Evolutionary conservation across 2,888 invertebrate species (phyloP), one percentile per base, ranked within the genome.

Genomic region (Tridacna crocea): DNA sequence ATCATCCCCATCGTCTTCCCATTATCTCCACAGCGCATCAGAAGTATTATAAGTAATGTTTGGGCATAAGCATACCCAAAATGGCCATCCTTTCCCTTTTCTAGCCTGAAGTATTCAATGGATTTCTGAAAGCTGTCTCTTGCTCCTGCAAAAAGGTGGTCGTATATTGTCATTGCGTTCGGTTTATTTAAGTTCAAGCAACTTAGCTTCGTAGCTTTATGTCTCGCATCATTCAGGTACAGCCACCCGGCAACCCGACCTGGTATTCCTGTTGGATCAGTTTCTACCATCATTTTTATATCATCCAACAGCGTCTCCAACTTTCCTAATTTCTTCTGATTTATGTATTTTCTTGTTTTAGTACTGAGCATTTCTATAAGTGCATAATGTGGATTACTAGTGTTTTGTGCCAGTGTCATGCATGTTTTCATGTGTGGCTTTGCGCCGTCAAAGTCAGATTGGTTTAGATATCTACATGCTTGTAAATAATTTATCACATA

Each of bases 191-290:
- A 79, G 84, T 89, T 88, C 58, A 88, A 61, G 66, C 85, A 77
- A 19, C 79, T 58, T 12, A 89, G 80, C 63, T 82, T 80, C 27
- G 87, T 75, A 0, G 88, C 88, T 22, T 72, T 75, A 58, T 79
- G 82, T 19, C 87, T 72, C 13, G 82, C 89, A n/a, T 87, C 82
- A 63, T 89, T 89, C 58, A 89, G 84, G 61, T 85, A 89, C 10
- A 89, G 63, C 89, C 89, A 89, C 2, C 89, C 89, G 55, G 89
- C 85, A 19, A 87, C 89, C 26, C 89, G 65, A 3, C 89, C 89
- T 0, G 84, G 84, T 22, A 85, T 87, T 0, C 87, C 89, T 12
- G 81, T 77, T 0, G 87, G 88, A 63, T 89, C 88, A 0, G 85
- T 79, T 47, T 87, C 89, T 13, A 89, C 78, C 22, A 89, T 83